Conservation (phyloP, 2,113 vertebrate species). For the Hippocampus zosterae region DNA sequence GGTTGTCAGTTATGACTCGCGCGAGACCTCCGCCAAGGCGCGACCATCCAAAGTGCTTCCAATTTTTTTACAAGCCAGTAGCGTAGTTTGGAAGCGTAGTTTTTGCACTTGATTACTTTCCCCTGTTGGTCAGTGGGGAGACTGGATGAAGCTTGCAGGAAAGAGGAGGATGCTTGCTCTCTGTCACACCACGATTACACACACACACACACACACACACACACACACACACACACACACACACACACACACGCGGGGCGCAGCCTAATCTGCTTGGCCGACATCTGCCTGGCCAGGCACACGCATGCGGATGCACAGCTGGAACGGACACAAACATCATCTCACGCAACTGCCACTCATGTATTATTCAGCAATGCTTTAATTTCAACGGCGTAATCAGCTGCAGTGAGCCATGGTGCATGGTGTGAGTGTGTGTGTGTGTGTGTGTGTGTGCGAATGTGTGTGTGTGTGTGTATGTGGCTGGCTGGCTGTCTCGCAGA, state of each 20-base stretch:
- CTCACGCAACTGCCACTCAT: conserved; percentile 24
- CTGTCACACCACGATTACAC: conserved; percentile 68
- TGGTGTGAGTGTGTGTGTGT: background rate
- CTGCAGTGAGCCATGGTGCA: conserved; percentile 8
- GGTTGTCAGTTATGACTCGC: background rate
- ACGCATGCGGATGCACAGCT: conserved; percentile 3
- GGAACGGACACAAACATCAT: conserved; percentile 11
- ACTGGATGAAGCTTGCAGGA: background rate
- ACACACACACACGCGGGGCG: conserved; percentile 43
- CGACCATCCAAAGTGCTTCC: background rate
- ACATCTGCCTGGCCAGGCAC: conserved; percentile 60
- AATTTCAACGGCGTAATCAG: conserved; percentile 29
- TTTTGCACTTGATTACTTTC: background rate
- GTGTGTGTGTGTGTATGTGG: background rate
- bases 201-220: conserved; percentile 5
- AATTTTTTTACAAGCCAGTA: too few relatives aligned
- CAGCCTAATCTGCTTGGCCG: conserved; percentile 57
- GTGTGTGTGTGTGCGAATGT: background rate
- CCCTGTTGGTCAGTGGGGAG: background rate
- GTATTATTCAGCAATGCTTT: conserved; percentile 32
- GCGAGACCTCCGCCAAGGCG: background rate
- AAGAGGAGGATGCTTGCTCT: conserved; percentile 35
- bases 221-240: too few relatives aligned
- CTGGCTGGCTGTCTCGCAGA: conserved; percentile 28
- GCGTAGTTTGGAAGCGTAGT: background rate